Percentiles rank a stretch among this genome's conserved stretches.
phyloP scores from a whole-genome alignment of 2,113 vertebrate genomes.

The Phalacrocorax pelagicus region DNA sequence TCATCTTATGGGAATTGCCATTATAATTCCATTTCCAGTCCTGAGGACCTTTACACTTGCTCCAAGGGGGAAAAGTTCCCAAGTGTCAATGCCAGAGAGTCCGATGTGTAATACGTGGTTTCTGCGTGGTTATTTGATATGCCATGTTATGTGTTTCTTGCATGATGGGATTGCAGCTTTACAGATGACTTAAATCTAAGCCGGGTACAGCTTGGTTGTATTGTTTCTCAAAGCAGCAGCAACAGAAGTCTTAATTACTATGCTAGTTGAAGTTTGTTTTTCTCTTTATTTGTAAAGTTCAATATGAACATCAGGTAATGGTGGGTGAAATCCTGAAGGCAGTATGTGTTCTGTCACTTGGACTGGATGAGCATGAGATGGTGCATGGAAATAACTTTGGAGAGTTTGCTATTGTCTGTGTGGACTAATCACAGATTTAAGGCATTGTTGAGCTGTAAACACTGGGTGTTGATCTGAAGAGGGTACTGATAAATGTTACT shows the following conservation, averaged over 20 bases:
- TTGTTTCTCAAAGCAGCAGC: neutral
- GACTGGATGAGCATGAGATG: neutral
- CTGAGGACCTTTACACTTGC: neutral
- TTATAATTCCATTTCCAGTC: neutral
- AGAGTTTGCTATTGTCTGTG: neutral
- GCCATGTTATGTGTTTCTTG: neutral
- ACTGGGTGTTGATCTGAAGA: neutral
- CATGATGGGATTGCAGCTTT: neutral
- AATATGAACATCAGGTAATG: neutral
- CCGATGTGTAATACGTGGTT: fast-evolving
- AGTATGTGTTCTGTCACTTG: neutral
- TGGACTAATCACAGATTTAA: neutral
- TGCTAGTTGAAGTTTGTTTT: neutral
- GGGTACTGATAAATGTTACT: neutral
- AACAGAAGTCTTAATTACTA: neutral
- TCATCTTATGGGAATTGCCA: neutral
- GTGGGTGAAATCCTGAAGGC: neutral
- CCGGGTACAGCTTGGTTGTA: neutral
- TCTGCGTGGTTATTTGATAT: neutral
- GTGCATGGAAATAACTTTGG: neutral
- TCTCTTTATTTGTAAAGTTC: neutral
- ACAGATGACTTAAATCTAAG: neutral
- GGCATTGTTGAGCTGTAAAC: neutral
- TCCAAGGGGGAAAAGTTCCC: neutral
- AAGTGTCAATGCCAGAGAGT: neutral